Evolutionary conservation across 2,113 vertebrate genomes (phyloP).

Genomic region (Campylomormyrus tamandua): DNA sequence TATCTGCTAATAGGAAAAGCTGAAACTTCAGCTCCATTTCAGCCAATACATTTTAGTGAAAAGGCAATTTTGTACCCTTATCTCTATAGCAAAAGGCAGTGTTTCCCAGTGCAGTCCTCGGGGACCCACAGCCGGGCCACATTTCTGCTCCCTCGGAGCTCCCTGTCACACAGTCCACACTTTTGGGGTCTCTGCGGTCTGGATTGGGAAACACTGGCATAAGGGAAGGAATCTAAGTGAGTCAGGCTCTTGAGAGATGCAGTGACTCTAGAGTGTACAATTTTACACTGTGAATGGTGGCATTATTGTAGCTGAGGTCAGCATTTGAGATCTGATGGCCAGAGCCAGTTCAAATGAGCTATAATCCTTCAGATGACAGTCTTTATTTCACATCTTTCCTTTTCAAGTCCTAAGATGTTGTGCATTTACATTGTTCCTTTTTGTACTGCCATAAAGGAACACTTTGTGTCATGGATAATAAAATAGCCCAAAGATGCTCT

Average conservation of each 20-base stretch:
- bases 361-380: background rate
- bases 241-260: slow-evolving; percentile 1
- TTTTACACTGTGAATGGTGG: background rate
- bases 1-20: background rate
- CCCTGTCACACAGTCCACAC: background rate
- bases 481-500: background rate
- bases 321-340: background rate
- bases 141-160: background rate
- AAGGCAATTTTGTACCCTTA: background rate
- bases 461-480: background rate
- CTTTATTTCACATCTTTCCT: background rate
- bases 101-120: background rate
- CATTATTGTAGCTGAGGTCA: background rate
- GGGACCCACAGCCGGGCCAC: background rate
- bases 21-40: background rate
- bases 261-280: background rate
- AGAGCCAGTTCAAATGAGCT: background rate
- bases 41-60: background rate
- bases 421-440: background rate
- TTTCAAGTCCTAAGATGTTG: background rate
- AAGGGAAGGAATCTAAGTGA: slow-evolving; percentile 3
- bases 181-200: background rate
- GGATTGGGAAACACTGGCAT: background rate
- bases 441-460: background rate
- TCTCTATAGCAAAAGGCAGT: background rate